Percentiles rank a stretch among this genome's conserved stretches.
phyloP scores from a whole-genome alignment of 2,888 invertebrate genomes.

The Nowickia ferox region DNA sequence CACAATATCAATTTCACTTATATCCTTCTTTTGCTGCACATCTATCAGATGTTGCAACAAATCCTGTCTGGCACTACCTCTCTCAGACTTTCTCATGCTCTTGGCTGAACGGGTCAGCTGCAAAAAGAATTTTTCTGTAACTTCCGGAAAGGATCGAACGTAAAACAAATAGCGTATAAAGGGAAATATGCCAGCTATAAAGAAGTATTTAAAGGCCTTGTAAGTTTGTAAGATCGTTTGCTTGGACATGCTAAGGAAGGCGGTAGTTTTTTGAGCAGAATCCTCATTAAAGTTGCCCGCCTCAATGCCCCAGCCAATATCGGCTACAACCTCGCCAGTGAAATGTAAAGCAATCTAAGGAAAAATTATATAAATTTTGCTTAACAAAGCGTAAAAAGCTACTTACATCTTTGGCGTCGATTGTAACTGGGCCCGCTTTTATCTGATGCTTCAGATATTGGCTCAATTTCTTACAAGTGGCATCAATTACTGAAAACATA shows the following conservation, averaged over 20 bases:
- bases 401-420: constrained; percentile 63
- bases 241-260: constrained; percentile 70
- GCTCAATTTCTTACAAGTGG: constrained; percentile 49
- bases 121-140: constrained; percentile 58
- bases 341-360: constrained; percentile 73
- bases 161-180: constrained; percentile 55
- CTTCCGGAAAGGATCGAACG: constrained; percentile 68
- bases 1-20: constrained; percentile 71
- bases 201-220: constrained; percentile 66
- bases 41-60: constrained; percentile 75
- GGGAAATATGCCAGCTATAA: constrained; percentile 72
- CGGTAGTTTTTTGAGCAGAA: neutral
- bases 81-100: constrained; percentile 64
- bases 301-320: constrained; percentile 76
- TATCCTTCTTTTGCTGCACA: constrained; percentile 60
- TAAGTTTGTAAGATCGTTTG: constrained; percentile 69
- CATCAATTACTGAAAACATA: constrained; percentile 68
- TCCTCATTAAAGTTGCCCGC: constrained; percentile 73
- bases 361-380: too few species aligned
- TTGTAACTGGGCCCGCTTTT: neutral
- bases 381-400: neutral
- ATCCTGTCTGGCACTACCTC: constrained; percentile 72
- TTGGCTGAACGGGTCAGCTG: constrained; percentile 38
- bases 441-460: constrained; percentile 43
- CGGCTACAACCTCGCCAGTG: constrained; percentile 76